These are phyloP conservation scores for Leptopterna dolabrata DNA, from an alignment of 2,888 invertebrate genomes.

Conservation along the genomic window DNA sequence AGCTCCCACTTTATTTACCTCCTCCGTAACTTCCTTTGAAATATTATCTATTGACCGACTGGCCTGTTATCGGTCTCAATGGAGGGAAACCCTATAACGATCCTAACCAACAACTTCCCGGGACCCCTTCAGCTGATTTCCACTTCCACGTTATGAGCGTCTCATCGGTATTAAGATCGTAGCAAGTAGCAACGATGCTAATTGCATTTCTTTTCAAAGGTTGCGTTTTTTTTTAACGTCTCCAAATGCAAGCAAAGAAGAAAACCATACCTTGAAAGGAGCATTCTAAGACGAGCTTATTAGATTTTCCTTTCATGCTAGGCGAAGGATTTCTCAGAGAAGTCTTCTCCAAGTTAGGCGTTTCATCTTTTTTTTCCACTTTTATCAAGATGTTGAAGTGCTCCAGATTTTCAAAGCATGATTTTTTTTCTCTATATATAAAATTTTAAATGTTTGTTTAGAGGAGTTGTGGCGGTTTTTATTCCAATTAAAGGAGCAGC, in stretches of 20 bases:
- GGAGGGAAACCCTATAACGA: not conserved
- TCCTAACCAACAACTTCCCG: not conserved
- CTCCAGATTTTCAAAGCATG: not conserved
- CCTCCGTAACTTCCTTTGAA: too few species aligned
- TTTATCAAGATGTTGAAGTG: not conserved
- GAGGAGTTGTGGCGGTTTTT: not conserved
- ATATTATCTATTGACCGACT: too few species aligned
- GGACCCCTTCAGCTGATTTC: not conserved
- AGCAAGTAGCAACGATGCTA: not conserved
- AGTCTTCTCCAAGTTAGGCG: not conserved
- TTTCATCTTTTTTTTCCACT: not conserved
- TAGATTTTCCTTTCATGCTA: conserved; percentile 5
- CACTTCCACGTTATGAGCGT: not conserved
- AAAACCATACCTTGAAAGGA: not conserved
- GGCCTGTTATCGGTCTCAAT: too few species aligned
- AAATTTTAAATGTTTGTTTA: not conserved
- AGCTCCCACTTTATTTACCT: too few species aligned
- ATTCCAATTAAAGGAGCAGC: not conserved
- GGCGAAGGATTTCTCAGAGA: not conserved
- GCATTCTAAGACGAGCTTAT: conserved; percentile 19
- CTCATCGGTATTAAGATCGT: not conserved
- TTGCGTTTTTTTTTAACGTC: not conserved
- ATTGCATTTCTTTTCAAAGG: conserved; percentile 37
- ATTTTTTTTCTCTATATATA: not conserved
- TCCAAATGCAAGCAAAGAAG: not conserved